Conservation (phyloP, 37 sponge, comb jelly and placozoan genomes). For the Ianthella basta region DNA sequence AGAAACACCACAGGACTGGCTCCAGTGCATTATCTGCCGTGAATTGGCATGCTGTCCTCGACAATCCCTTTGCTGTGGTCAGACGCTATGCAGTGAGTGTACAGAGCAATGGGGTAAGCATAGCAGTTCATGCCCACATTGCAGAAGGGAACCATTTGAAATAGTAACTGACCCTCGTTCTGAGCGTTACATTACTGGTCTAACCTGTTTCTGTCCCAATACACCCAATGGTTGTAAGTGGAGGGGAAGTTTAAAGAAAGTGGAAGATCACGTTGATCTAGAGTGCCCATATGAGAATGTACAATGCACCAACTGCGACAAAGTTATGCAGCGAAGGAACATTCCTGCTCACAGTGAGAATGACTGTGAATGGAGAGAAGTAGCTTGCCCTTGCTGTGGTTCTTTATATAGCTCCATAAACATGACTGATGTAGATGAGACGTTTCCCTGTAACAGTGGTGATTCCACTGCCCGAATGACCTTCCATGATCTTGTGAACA, state of each 20-base stretch:
- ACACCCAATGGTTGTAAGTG: neutral
- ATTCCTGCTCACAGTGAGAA: too few relatives aligned
- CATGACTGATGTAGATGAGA: too few relatives aligned
- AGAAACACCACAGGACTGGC: slow-evolving; percentile 1
- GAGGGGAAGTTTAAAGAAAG: neutral
- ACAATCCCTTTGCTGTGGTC: slow-evolving; percentile 2
- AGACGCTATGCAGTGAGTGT: neutral
- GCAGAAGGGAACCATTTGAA: neutral
- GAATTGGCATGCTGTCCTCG: neutral
- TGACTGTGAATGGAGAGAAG: too few relatives aligned
- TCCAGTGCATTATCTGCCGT: slow-evolving; percentile 21
- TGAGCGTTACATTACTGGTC: neutral
- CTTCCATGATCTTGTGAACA: too few relatives aligned
- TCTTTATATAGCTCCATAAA: too few relatives aligned
- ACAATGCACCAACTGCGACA: too few relatives aligned
- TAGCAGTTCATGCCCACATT: neutral
- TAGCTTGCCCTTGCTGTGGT: too few relatives aligned
- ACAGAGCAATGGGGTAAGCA: neutral
- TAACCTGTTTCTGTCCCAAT: slow-evolving; percentile 9
- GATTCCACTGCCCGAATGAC: too few relatives aligned
- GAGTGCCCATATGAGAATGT: too few relatives aligned
- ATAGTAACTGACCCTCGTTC: neutral
- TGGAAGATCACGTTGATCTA: too few relatives aligned
- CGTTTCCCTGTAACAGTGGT: too few relatives aligned
- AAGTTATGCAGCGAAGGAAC: too few relatives aligned